Base-by-base conservation (phyloP, 1,140 invertebrate genomes). In the Branchinecta lindahli region DNA sequence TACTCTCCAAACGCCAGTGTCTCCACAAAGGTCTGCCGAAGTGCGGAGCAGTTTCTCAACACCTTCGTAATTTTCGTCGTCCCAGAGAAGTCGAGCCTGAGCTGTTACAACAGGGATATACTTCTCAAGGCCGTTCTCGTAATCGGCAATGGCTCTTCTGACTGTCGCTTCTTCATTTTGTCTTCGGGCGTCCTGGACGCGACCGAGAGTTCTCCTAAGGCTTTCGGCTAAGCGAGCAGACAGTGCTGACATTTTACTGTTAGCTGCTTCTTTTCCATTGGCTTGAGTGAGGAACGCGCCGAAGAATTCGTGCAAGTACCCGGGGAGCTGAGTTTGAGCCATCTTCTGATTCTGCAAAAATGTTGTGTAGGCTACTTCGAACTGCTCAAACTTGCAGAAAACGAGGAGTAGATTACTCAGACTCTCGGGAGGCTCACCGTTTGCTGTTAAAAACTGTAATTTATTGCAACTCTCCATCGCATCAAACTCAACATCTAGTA, bases 51-150 rank as follows among this genome's bases (percentile, higher is more conserved):
- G 91, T 77, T 92, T 92, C 77, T 95, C 92, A 0, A 96, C 94
- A 78, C 96, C 92, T 3, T 85, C 81, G 77, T 98, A 99, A 78
- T 98, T 94, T 77, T 96, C 92, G 76, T 92, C 83, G 71, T 98
- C 94, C 96, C 96, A 99, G 76, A 96, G 96, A 73, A 99, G 96
- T 84, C 96, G 98, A 0, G 96, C 95, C 80, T 99, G 95, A 5
- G 95, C 92, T 96, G 99, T 98, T 9, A 99, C 83, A 12, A 98
- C 92, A 0, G 96, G 96, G 71, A 98, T 84, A 73, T 87, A 93
- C 82, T 87, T 85, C 75, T 94, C 92, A 68, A 96, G 79, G 10
- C 90, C 89, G 74, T 94, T 91, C 78, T 97, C 93, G 77, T 96
- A 96, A 77, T 96, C 94, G 75, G 89, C 87, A 0, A 96, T 87